These are phyloP conservation scores for Pachypeltis micranthus DNA, from an alignment of 1,140 invertebrate genomes.

Conservation along the genomic window DNA sequence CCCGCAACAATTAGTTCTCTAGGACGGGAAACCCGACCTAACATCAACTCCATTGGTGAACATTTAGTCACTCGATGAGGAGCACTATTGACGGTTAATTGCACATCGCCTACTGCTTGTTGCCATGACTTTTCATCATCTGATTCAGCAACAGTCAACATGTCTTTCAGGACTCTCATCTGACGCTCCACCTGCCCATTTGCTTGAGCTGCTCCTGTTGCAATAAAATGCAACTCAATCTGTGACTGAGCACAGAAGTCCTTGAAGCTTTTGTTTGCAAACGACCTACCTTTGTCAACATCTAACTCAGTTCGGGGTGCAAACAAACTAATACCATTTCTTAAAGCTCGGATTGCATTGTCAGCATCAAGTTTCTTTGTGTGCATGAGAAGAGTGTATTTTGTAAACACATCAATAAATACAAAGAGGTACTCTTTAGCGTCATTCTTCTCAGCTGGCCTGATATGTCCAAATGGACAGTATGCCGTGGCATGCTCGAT, in stretches of 20 bases:
- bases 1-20: slow-evolving; percentile 23
- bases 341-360: background rate
- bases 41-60: slow-evolving; percentile 29
- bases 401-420: background rate
- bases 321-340: background rate
- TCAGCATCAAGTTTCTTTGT: no score
- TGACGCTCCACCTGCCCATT: slow-evolving; percentile 29
- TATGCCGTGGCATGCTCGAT: background rate
- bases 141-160: no score
- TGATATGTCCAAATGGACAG: slow-evolving; percentile 3
- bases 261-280: slow-evolving; percentile 28
- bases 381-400: slow-evolving; percentile 21
- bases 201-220: slow-evolving; percentile 17
- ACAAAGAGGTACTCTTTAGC: background rate
- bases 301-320: background rate
- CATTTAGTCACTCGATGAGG: slow-evolving; percentile 26
- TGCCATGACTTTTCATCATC: slow-evolving; percentile 30
- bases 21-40: slow-evolving; percentile 30
- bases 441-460: slow-evolving; percentile 2
- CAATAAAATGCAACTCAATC: slow-evolving; percentile 20
- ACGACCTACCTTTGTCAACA: slow-evolving; percentile 14
- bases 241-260: slow-evolving; percentile 28
- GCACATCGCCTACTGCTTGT: slow-evolving; percentile 28
- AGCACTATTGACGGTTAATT: slow-evolving; percentile 31
- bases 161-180: slow-evolving; percentile 29